phyloP scores from a whole-genome alignment of 2,888 invertebrate species.

The Acleris holmiana region DNA sequence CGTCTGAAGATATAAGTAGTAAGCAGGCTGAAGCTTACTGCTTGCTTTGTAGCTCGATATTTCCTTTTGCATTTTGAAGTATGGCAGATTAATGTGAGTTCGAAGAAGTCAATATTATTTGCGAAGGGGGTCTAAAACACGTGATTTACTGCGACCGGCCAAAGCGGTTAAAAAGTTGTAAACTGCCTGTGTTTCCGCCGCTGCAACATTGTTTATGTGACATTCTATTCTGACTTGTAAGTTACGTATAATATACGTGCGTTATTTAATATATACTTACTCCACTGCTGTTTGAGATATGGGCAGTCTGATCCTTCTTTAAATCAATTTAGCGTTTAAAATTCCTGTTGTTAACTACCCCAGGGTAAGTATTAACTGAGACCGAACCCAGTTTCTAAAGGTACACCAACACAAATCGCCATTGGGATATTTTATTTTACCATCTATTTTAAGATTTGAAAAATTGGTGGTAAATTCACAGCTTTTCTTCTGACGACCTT shows the following conservation, averaged over 20 bases:
- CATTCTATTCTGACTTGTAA: conserved; percentile 34
- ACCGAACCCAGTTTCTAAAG: too few species aligned
- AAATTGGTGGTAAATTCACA: too few species aligned
- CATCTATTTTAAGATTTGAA: too few species aligned
- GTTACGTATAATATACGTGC: neutral
- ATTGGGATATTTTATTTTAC: too few species aligned
- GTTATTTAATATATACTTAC: conserved; percentile 16
- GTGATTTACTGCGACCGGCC: conserved; percentile 79
- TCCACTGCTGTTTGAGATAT: conserved; percentile 7
- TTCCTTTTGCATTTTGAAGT: conserved; percentile 79
- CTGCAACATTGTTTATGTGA: conserved; percentile 69
- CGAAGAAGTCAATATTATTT: conserved; percentile 83
- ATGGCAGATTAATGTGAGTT: conserved; percentile 81
- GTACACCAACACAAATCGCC: too few species aligned
- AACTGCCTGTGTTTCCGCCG: conserved; percentile 81
- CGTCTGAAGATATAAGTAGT: conserved; percentile 41
- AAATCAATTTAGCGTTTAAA: neutral
- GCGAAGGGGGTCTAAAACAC: conserved; percentile 76
- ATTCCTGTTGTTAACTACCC: too few species aligned
- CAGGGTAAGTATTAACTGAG: too few species aligned
- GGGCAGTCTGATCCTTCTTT: conserved; percentile 1
- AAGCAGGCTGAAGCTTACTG: conserved; percentile 54
- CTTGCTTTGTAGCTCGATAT: conserved; percentile 66
- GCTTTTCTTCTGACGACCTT: too few species aligned
- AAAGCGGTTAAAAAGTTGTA: conserved; percentile 81